Percentiles rank a stretch among this genome's conserved stretches.
Evolutionary conservation across 1,140 invertebrate genomes (phyloP).

Genomic region (Bombus cullumanus): DNA sequence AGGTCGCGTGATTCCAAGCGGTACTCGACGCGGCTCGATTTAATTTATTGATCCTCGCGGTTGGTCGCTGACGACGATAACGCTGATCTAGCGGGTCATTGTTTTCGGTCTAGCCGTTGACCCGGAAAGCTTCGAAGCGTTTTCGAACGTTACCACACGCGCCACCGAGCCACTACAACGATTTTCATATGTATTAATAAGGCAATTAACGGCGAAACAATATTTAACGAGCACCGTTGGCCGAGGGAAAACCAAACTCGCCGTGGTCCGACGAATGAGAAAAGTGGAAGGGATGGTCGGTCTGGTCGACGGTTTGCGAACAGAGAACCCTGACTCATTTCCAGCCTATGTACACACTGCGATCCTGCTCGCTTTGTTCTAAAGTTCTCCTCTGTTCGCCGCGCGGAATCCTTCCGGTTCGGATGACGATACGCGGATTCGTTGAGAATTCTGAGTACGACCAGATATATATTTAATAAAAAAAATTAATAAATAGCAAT

Average conservation of each 20-base stretch:
- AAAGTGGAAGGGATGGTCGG: constrained; percentile 35
- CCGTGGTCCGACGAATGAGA: constrained; percentile 17
- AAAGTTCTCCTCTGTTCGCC: neutral
- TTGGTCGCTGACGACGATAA: constrained; percentile 40
- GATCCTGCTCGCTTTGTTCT: constrained; percentile 40
- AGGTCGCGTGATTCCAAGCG: constrained; percentile 51
- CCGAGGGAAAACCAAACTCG: constrained; percentile 14
- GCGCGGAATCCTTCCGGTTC: neutral
- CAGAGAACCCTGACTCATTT: constrained; percentile 42
- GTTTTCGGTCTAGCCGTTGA: constrained; percentile 53
- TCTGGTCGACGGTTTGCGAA: constrained; percentile 26
- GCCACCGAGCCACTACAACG: neutral
- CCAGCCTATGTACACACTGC: constrained; percentile 27
- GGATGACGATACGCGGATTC: neutral
- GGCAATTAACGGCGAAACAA: constrained; percentile 74
- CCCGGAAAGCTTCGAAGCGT: constrained; percentile 6
- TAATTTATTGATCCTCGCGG: constrained; percentile 60
- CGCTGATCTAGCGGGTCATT: constrained; percentile 48
- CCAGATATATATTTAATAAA: too few relatives aligned
- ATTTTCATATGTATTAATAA: constrained; percentile 76
- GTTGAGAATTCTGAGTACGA: neutral
- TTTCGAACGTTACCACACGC: too few relatives aligned
- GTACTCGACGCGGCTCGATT: constrained; percentile 43
- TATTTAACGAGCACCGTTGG: constrained; percentile 64
- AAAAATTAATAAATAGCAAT: neutral